Conservation (phyloP, 2,113 vertebrate genomes). For the Euleptes europaea region DNA sequence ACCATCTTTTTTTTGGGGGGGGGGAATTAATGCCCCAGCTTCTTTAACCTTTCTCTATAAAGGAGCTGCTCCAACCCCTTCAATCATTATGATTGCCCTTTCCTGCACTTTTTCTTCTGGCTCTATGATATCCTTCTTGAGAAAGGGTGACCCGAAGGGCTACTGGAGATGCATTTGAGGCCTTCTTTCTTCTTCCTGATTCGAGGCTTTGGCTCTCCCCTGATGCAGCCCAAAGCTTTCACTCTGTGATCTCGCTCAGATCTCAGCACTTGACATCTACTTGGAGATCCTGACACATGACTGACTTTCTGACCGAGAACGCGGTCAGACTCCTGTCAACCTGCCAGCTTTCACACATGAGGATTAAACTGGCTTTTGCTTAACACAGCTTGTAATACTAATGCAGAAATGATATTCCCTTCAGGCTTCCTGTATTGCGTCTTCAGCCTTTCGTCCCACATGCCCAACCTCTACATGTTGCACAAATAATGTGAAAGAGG, state of each 20-base stretch:
- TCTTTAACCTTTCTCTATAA: no score
- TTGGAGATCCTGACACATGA: neutral
- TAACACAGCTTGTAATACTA: neutral
- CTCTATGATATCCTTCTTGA: no score
- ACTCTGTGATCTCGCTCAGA: neutral
- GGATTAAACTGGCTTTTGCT: neutral
- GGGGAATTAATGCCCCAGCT: no score
- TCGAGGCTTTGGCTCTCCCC: neutral
- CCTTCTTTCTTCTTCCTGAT: neutral
- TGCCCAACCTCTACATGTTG: neutral
- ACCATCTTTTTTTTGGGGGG: no score
- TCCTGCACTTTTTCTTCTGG: no score
- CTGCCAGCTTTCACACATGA: slow-evolving; percentile 2
- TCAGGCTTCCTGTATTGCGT: neutral
- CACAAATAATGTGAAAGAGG: no score
- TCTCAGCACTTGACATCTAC: neutral
- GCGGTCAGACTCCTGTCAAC: neutral
- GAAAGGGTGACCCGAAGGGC: no score
- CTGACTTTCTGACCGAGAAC: neutral
- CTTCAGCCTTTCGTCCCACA: neutral
- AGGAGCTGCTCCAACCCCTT: no score
- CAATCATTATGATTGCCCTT: no score
- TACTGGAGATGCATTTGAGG: no score
- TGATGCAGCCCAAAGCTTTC: neutral
- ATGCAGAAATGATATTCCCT: neutral